Evolutionary conservation across 2,797 vertebrate species (phyloP).

Genomic region (Eremophila alpestris): DNA sequence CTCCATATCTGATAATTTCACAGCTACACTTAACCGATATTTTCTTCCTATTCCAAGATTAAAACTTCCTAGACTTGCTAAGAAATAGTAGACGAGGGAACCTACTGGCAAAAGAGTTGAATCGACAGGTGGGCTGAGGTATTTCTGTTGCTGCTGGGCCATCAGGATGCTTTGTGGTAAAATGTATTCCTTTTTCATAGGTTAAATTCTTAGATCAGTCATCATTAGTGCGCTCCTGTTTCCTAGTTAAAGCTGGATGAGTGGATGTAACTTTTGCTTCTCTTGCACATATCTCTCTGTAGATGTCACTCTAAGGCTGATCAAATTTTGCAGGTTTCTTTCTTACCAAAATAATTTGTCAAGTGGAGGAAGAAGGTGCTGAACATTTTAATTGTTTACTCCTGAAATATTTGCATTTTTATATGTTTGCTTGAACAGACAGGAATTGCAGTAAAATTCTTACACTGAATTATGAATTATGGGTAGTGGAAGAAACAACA

Average conservation of each 20-base stretch:
- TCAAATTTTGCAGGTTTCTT: neutral
- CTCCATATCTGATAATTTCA: neutral
- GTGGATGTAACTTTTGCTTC: neutral
- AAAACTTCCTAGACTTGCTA: neutral
- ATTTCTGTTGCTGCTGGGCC: neutral
- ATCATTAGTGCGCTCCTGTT: neutral
- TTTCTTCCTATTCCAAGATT: neutral
- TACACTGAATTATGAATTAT: neutral
- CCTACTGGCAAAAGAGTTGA: neutral
- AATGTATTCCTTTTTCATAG: neutral
- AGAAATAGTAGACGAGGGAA: neutral
- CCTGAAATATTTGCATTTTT: neutral
- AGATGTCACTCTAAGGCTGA: slow-evolving; percentile 72
- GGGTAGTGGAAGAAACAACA: neutral
- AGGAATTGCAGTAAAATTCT: neutral
- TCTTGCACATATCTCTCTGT: slow-evolving; percentile 16
- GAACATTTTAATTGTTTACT: slow-evolving; percentile 14
- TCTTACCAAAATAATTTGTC: neutral
- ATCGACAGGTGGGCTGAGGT: neutral
- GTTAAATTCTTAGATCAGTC: neutral
- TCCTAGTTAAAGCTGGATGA: neutral
- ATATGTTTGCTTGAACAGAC: neutral
- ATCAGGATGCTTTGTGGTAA: neutral
- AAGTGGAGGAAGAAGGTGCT: neutral
- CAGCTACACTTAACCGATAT: neutral